These are phyloP conservation scores for Arge pagana DNA, from an alignment of 2,888 invertebrate genomes.

Conservation along the genomic window DNA sequence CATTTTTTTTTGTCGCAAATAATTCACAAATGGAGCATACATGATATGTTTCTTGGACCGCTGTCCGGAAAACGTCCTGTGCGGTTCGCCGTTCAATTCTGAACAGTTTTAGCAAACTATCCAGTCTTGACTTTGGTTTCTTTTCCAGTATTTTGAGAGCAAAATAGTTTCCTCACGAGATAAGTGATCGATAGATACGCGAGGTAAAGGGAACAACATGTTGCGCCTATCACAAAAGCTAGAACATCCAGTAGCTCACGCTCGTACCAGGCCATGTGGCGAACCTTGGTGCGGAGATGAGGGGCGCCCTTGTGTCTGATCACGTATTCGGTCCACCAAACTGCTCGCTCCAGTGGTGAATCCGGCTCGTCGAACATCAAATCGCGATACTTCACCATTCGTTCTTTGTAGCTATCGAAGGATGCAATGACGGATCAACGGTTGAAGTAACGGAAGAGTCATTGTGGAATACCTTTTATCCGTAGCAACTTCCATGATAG, in stretches of 20 bases:
- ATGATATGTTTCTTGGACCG: too few species aligned
- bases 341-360: constrained; percentile 31
- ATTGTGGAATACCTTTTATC: constrained; percentile 35
- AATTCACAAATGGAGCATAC: too few species aligned
- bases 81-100: too few species aligned
- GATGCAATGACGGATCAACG: too few species aligned
- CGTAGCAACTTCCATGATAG: constrained; percentile 30
- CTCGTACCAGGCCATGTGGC: constrained; percentile 33
- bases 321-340: constrained; percentile 41
- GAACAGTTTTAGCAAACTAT: too few species aligned
- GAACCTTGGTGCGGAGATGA: constrained; percentile 31
- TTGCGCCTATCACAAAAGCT: constrained; percentile 18
- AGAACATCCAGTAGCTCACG: constrained; percentile 35
- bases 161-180: too few species aligned
- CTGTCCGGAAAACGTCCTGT: too few species aligned
- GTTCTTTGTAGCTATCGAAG: constrained; percentile 37
- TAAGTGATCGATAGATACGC: too few species aligned
- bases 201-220: not conserved
- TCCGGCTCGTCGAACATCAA: constrained; percentile 27
- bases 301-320: constrained; percentile 38
- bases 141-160: too few species aligned
- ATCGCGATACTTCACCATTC: constrained; percentile 22
- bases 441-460: too few species aligned
- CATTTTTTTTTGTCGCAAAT: too few species aligned
- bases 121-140: too few species aligned